A percentile compares a stretch with the other conserved stretches of the same genome.
phyloP scores from a whole-genome alignment of 2,888 invertebrate species.

The Elmis aenea region DNA sequence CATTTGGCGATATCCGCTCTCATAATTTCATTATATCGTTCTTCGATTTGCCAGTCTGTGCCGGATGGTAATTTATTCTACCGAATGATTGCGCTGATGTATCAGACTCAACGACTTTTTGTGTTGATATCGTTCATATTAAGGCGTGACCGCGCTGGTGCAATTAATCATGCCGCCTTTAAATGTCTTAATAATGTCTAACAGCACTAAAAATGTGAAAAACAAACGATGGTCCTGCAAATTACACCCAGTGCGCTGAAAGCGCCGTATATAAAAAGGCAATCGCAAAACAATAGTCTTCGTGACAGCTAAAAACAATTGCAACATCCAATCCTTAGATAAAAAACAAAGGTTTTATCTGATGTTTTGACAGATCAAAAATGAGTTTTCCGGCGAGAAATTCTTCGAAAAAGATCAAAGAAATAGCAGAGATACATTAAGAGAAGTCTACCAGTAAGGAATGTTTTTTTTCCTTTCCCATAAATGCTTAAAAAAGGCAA shows the following conservation, averaged over 20 bases:
- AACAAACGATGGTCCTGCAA: slow-evolving; percentile 2
- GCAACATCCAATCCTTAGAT: slow-evolving; percentile 9
- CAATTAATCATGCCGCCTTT: too few relatives aligned
- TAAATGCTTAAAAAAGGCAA: too few relatives aligned
- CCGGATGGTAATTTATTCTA: slow-evolving; percentile 10
- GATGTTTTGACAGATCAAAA: slow-evolving; percentile 19
- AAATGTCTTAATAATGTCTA: too few relatives aligned
- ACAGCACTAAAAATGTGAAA: slow-evolving; percentile 5
- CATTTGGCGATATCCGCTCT: slow-evolving; percentile 9
- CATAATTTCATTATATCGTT: slow-evolving; percentile 15
- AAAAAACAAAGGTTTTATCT: slow-evolving; percentile 14
- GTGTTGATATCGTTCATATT: slow-evolving; percentile 7
- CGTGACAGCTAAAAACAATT: slow-evolving; percentile 8
- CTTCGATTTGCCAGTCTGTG: slow-evolving; percentile 14
- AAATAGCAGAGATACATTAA: slow-evolving; percentile 6
- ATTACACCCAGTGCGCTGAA: slow-evolving; percentile 1
- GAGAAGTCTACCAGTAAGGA: too few relatives aligned
- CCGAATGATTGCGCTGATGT: slow-evolving; percentile 9
- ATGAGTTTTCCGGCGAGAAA: slow-evolving; percentile 16
- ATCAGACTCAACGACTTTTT: slow-evolving; percentile 10
- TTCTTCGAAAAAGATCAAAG: slow-evolving; percentile 14
- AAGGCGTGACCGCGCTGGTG: slow-evolving; percentile 4
- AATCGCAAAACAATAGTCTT: slow-evolving; percentile 11
- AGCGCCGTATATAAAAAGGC: too few relatives aligned
- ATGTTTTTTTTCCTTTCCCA: too few relatives aligned